Evolutionary conservation across 2,888 invertebrate genomes (phyloP).

Genomic region (Rhabditophanes sp.): DNA sequence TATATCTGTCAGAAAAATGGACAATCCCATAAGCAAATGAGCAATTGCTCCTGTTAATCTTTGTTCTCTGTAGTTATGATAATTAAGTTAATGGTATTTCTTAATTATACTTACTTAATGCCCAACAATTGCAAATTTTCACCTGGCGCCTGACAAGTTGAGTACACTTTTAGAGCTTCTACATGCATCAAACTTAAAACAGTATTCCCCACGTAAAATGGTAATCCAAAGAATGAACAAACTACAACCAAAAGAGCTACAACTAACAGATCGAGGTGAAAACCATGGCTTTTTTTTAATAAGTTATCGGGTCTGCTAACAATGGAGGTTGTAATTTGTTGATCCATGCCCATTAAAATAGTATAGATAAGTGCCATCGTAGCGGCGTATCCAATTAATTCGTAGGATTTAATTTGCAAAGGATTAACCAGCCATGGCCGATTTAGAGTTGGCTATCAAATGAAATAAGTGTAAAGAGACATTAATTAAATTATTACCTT

Average conservation of each 20-base stretch:
- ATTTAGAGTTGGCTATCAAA: constrained; percentile 19
- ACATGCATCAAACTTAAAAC: constrained; percentile 79
- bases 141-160: constrained; percentile 70
- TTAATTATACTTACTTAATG: constrained; percentile 11
- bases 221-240: constrained; percentile 69
- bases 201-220: constrained; percentile 79
- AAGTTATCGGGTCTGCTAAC: constrained; percentile 49
- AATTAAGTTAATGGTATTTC: constrained; percentile 1
- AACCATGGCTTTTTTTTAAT: constrained; percentile 68
- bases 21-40: constrained; percentile 53
- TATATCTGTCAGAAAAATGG: constrained; percentile 45
- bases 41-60: constrained; percentile 66
- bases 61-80: constrained; percentile 50
- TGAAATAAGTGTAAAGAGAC: neutral
- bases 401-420: constrained; percentile 18
- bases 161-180: constrained; percentile 71
- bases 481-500: constrained; percentile 13
- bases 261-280: constrained; percentile 82
- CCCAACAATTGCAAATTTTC: constrained; percentile 62
- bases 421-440: constrained; percentile 23
- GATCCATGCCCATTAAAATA: constrained; percentile 49
- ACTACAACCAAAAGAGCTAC: constrained; percentile 66
- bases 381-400: constrained; percentile 26
- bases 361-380: constrained; percentile 47
- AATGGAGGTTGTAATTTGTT: constrained; percentile 50